Evolutionary conservation across 2,797 vertebrate species (phyloP).

Genomic region (Gila robusta): DNA sequence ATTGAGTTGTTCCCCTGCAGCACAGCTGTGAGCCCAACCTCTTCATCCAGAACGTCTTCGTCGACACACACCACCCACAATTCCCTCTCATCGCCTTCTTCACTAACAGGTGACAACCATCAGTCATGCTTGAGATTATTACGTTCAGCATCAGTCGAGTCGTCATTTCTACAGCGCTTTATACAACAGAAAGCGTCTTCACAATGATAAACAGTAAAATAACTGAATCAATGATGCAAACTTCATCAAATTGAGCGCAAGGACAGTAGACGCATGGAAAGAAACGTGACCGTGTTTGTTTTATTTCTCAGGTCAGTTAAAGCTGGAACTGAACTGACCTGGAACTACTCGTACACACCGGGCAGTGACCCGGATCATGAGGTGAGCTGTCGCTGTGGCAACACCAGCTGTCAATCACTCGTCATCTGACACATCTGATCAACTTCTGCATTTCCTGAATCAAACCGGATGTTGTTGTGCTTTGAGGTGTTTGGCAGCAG

Average conservation of each 20-base stretch:
- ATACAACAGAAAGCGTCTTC: no score
- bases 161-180: no score
- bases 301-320: slow-evolving; percentile 82
- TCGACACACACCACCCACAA: slow-evolving; percentile 88
- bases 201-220: not conserved
- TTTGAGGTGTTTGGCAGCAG: not conserved
- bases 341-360: slow-evolving; percentile 81
- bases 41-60: slow-evolving; percentile 92
- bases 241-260: rapidly evolving
- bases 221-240: not conserved
- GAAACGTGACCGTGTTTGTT: not conserved
- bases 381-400: not conserved
- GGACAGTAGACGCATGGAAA: no score
- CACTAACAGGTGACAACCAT: slow-evolving; percentile 84
- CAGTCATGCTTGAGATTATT: not conserved
- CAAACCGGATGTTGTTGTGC: not conserved
- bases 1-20: slow-evolving; percentile 71
- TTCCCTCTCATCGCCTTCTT: slow-evolving; percentile 93
- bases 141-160: no score
- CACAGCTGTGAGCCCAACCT: slow-evolving; percentile 94
- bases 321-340: slow-evolving; percentile 91
- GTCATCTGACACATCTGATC: not conserved
- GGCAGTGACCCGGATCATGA: slow-evolving; percentile 2
- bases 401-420: not conserved
- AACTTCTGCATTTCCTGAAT: not conserved